phyloP scores from a whole-genome alignment of 2,888 invertebrate species.

The Noctua janthina region DNA sequence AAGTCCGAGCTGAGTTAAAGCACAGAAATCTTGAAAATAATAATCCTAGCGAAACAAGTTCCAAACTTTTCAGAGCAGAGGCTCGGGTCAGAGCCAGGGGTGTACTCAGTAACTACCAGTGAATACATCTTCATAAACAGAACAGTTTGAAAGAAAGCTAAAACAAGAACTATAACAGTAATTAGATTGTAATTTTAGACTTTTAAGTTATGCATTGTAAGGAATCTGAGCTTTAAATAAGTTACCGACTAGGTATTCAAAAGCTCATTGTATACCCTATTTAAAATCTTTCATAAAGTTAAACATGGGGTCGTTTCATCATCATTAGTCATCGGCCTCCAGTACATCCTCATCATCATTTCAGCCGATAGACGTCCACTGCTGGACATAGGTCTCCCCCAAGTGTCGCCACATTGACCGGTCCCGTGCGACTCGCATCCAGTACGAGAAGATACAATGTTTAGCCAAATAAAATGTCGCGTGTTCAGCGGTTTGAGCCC shows the following conservation, averaged over 20 bases:
- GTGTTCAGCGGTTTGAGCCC: not conserved
- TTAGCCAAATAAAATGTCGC: not conserved
- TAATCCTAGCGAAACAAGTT: conserved; percentile 63
- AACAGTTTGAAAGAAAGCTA: conserved; percentile 32
- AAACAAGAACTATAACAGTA: conserved; percentile 24
- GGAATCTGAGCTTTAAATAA: not conserved
- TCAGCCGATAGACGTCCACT: too few relatives aligned
- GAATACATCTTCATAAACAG: conserved; percentile 43
- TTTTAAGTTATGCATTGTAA: not conserved
- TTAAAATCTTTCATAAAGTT: not conserved
- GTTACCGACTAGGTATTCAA: not conserved
- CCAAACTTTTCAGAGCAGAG: conserved; percentile 55
- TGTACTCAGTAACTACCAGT: conserved; percentile 37
- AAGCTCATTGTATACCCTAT: not conserved
- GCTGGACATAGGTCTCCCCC: too few relatives aligned
- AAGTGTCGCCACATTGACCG: too few relatives aligned
- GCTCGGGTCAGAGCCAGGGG: conserved; percentile 39
- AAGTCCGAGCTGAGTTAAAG: conserved; percentile 30
- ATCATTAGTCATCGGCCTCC: not conserved
- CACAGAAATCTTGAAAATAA: conserved; percentile 54
- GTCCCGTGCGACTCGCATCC: too few relatives aligned
- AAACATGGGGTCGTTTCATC: not conserved
- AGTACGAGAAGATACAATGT: not conserved
- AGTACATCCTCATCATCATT: not conserved
- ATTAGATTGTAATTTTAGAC: conserved; percentile 17